These are phyloP conservation scores for Caenorhabditis inopinata DNA, from an alignment of 1,140 invertebrate genomes.

Conservation along the genomic window DNA sequence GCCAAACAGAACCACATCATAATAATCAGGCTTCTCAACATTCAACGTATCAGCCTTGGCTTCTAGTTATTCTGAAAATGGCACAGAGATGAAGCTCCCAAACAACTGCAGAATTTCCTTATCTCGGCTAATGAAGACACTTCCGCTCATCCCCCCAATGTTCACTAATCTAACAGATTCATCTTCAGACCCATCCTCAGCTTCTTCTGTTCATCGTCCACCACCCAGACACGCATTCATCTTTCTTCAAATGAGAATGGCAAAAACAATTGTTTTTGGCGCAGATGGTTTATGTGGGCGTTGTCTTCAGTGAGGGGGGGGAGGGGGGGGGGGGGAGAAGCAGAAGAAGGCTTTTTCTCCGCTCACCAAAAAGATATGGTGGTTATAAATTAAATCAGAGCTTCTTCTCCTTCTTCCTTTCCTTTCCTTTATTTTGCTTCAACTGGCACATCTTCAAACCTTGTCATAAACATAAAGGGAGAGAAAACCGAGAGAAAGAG, in stretches of 20 bases:
- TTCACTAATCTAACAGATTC: constrained; percentile 25
- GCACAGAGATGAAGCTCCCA: no score
- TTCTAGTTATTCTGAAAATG: no score
- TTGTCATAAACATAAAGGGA: constrained; percentile 12
- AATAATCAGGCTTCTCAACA: no score
- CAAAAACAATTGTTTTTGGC: constrained; percentile 34
- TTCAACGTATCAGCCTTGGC: no score
- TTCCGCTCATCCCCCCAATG: background rate
- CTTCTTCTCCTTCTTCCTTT: constrained; percentile 14
- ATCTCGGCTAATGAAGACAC: background rate
- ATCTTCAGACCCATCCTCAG: constrained; percentile 12
- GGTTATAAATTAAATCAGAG: constrained; percentile 34
- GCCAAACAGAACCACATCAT: no score
- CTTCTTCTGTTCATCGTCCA: background rate
- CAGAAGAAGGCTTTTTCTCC: background rate
- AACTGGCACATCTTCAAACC: background rate
- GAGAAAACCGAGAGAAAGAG: no score
- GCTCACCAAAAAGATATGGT: background rate
- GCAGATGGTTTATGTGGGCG: constrained; percentile 18
- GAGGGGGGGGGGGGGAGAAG: no score
- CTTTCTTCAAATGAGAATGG: constrained; percentile 23
- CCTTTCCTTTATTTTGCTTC: background rate
- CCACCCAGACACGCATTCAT: background rate
- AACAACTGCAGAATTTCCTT: background rate
- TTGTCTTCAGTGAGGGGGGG: no score